phyloP scores from a whole-genome alignment of 2,113 vertebrate species.

The Corydoras sp. region DNA sequence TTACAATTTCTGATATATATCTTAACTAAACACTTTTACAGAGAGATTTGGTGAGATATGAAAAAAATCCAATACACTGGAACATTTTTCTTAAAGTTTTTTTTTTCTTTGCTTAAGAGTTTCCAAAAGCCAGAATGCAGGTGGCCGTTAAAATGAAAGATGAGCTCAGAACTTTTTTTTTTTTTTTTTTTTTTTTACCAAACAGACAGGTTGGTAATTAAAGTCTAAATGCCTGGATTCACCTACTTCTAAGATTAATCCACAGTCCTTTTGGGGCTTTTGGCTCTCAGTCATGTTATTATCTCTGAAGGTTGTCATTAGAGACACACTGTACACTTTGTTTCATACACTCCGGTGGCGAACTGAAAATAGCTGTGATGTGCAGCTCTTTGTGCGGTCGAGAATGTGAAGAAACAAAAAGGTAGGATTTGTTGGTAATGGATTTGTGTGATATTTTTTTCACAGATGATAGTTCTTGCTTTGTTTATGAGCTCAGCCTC shows the following conservation, averaged over 20 bases:
- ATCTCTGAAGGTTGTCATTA: constrained; percentile 64
- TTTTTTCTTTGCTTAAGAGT: constrained; percentile 10
- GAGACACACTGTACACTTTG: constrained; percentile 49
- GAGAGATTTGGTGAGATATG: constrained; percentile 4
- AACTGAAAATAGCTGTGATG: constrained; percentile 23
- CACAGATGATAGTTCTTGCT: constrained; percentile 17
- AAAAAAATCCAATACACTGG: constrained; percentile 10
- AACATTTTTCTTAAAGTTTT: constrained; percentile 20
- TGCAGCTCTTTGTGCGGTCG: constrained; percentile 3
- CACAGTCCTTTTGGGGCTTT: constrained; percentile 52
- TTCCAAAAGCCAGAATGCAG: constrained; percentile 23
- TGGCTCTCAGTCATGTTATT: constrained; percentile 53
- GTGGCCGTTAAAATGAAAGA: constrained; percentile 41
- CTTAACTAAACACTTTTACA: constrained; percentile 18
- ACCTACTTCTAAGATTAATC: constrained; percentile 63
- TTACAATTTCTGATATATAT: constrained; percentile 24
- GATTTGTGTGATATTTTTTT: constrained; percentile 12
- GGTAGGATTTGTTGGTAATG: constrained; percentile 29
- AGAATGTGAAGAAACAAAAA: constrained; percentile 32
- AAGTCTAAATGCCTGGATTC: constrained; percentile 56
- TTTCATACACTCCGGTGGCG: constrained; percentile 40
- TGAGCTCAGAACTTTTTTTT: constrained; percentile 46
- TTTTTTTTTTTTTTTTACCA: constrained; percentile 30
- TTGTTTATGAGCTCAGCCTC: constrained; percentile 1
- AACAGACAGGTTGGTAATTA: constrained; percentile 60